Evolutionary conservation across 2,113 vertebrate genomes (phyloP), one percentile per base, ranked within the genome.

Genomic region (Alligator sinensis): DNA sequence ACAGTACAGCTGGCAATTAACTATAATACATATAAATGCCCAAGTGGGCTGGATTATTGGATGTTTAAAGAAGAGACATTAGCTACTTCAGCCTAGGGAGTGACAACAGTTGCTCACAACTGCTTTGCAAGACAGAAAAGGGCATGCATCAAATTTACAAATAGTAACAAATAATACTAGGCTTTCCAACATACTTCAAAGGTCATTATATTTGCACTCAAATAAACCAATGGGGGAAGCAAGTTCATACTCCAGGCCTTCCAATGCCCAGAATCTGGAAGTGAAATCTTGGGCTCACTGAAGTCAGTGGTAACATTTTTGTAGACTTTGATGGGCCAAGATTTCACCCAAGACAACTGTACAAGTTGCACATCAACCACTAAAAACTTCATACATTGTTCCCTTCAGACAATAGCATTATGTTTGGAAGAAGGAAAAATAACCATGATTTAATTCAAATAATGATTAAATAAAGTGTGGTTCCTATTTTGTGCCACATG

Each of bases 1-100:
- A 0, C 13, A 54, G 47, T 47, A 47, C 0, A 0, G 2, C 1
- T 64, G 10, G n/a, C 78, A 78, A 84, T 54, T 82, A 58, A 34
- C 12, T 79, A 34, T 3, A 82, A 16, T 5, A 5, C 16, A 0
- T 13, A 4, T 63, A 27, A 47, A 47, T 47, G 77, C 11, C 34
- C 61, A 6, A 77, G 22, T 38, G 4, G 1, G 28, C 70, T 27
- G 17, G 58, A 82, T 59, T 38, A 5, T 58, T 84, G 76, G 10
- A 27, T 4, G 3, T 6, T 4, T 60, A n/a, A 80, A 4, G 2
- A 57, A 82, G 57, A 64, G 16, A 4, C 2, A 60, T 85, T 4
- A 4, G 1, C 19, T 58, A 22, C 10, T 75, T 90, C 25, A 6
- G 8, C 64, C 14, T 47, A 47, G 55, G 27, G 47, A 76, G 64